Base-by-base conservation (phyloP, 1,140 invertebrate genomes). In the Zaprionus camerounensis region DNA sequence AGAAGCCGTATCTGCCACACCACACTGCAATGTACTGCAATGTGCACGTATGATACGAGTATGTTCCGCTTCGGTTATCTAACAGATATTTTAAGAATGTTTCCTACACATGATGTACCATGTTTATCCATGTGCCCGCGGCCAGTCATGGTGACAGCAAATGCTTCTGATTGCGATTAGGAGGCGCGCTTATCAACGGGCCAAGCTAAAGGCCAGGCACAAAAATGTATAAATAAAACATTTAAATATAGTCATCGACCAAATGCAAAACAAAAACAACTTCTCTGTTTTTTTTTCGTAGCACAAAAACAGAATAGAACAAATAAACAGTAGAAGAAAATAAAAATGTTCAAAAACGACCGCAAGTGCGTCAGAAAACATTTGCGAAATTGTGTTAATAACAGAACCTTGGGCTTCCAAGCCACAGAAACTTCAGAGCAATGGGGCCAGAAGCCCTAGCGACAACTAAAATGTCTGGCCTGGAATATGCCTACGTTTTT, bases 351-450 rank as follows among this genome's bases (percentile, higher is more conserved):
- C 31, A 56, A 56, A 24, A 59, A 26, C 28, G 46, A 26, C 56
- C 53, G 46, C 62, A 80, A 82, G 82, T 86, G 73, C 82, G 82
- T 86, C 82, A 86, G 65, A 70, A 76, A 41, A 41, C 64, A 22
- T 65, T 68, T 44, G 61, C 24, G 24, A 64, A 74, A 70, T 57
- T 57, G 73, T 77, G 81, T 74, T 83, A 83, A 83, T 83, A 83
- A 83, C 72, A 83, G 76, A 76, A 83, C 81, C 81, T 83, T 83
- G 76, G 51, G 68, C 53, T 65, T 67, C 67, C 71, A 59, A 77
- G 66, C 46, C 78, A 59, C 17, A 63, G 78, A 78, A 78, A 56
- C 61, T 62, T 65, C 51, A 64, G 36, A 59, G 17, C 34, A 31
- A 55, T 38, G 62, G 38, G 1, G n/a, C 17, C 65, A 46, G 46